Evolutionary conservation across 2,888 invertebrate genomes (phyloP), one percentile per base, ranked within the genome.

Genomic region (Lycaena phlaeas): DNA sequence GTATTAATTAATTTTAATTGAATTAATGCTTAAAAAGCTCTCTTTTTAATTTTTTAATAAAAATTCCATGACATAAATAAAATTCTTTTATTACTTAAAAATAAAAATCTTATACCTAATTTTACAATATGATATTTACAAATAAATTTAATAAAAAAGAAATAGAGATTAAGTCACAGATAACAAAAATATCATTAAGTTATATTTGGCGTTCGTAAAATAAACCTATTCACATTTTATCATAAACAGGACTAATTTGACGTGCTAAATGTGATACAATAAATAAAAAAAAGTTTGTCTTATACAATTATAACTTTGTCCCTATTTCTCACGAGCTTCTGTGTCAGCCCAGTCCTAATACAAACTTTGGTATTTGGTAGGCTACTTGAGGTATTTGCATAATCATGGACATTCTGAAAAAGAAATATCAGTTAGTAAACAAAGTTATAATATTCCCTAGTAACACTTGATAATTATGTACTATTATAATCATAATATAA

Each of bases 361-460:
- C 92, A 69, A 93, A 94, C 85, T 93, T 94, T 63, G 94, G 94
- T 84, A 94, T 87, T 75, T 91, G 90, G 72, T 90, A 91, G 43
- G 92, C 92, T 64, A 91, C 89, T 78, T 93, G 89, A 55, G 94
- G 94, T 68, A 94, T 91, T 57, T 94, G 93, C 89, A 93, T 92
- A 59, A 94, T 86, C 76, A 94, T 90, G 46, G 93, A 93, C 87
- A 94, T 90, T 72, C 94, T 94, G 87, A 87, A 89, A 51, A 49
- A 53, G 49, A 54, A 40, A 29, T 36, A 30, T 18, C 29, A 29
- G n/a, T n/a, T n/a, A n/a, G n/a, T n/a, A n/a, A n/a, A n/a, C n/a
- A n/a, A n/a, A n/a, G n/a, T n/a, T n/a, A n/a, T n/a, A n/a, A n/a
- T n/a, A n/a, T n/a, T n/a, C n/a, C n/a, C n/a, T n/a, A n/a, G n/a